phyloP scores from a whole-genome alignment of 1,140 invertebrate species.

The Laupala kohalensis region DNA sequence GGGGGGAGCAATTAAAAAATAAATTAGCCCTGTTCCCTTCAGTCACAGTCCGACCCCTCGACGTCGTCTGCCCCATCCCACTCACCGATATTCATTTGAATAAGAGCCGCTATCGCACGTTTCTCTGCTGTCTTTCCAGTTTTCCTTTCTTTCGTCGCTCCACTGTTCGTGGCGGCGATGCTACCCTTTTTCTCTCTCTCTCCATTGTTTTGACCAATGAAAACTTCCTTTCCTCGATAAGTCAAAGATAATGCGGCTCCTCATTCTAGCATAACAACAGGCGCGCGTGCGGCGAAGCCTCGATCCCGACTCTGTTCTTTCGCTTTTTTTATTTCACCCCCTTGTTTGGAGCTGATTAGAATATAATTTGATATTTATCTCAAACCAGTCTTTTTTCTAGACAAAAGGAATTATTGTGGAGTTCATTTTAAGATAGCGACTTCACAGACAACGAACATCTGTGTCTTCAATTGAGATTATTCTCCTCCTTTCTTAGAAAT shows the following conservation, averaged over 20 bases:
- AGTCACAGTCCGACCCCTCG: background rate
- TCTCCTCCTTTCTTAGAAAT: background rate
- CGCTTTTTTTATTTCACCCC: background rate
- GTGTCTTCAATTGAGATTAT: background rate
- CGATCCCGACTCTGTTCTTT: background rate
- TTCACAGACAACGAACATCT: background rate
- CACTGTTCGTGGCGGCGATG: background rate
- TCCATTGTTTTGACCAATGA: background rate
- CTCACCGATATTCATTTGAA: slow-evolving; percentile 6
- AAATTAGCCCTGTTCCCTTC: slow-evolving; percentile 6
- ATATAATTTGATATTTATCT: background rate
- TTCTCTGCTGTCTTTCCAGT: slow-evolving; percentile 1
- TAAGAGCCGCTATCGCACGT: background rate
- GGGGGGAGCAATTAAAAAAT: slow-evolving; percentile 12
- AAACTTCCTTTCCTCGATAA: slow-evolving; percentile 3
- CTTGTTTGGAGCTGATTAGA: background rate
- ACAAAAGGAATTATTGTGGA: background rate
- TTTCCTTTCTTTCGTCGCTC: background rate
- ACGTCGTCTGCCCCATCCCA: background rate
- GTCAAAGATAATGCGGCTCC: slow-evolving; percentile 3
- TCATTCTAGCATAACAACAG: background rate
- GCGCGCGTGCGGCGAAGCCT: background rate
- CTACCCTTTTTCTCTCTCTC: background rate
- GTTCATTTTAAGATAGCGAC: background rate
- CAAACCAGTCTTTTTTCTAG: background rate